These are phyloP conservation scores for Meloidogyne exigua DNA, from an alignment of 1,140 invertebrate genomes.

Conservation along the genomic window DNA sequence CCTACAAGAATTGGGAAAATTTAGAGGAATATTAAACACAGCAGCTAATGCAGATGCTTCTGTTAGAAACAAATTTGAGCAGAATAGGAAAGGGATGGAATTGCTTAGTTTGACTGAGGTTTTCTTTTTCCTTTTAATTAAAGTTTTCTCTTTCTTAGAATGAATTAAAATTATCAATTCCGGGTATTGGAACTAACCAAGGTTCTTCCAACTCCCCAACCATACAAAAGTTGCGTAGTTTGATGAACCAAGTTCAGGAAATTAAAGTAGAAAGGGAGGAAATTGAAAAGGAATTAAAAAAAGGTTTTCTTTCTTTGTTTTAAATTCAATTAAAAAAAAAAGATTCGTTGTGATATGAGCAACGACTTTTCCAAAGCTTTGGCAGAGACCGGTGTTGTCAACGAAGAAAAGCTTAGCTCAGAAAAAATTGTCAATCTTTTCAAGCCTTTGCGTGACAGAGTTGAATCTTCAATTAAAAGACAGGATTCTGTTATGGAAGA, in stretches of 20 bases:
- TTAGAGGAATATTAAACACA: slow-evolving; percentile 70
- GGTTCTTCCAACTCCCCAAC: slow-evolving; percentile 57
- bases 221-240: slow-evolving; percentile 72
- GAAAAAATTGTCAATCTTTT: slow-evolving; percentile 77
- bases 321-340: slow-evolving; percentile 29
- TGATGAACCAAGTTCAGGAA: slow-evolving; percentile 74
- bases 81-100: slow-evolving; percentile 35
- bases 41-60: slow-evolving; percentile 70
- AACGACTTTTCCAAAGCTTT: slow-evolving; percentile 66
- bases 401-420: slow-evolving; percentile 72
- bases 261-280: slow-evolving; percentile 71
- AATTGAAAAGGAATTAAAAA: slow-evolving; percentile 75
- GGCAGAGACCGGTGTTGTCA: slow-evolving; percentile 79
- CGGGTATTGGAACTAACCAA: slow-evolving; percentile 51
- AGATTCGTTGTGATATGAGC: slow-evolving; percentile 79
- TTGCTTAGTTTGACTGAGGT: slow-evolving; percentile 65
- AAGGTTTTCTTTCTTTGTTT: slow-evolving; percentile 66
- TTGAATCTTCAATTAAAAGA: slow-evolving; percentile 73
- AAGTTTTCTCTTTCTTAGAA: slow-evolving; percentile 73
- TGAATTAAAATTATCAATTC: slow-evolving; percentile 65
- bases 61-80: slow-evolving; percentile 75
- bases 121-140: slow-evolving; percentile 71
- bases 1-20: slow-evolving; percentile 80
- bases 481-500: slow-evolving; percentile 78
- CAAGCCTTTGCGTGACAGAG: slow-evolving; percentile 74